Percentiles rank a stretch among this genome's conserved stretches.
Conservation (phyloP, 2,888 invertebrate genomes). For the Anoplius nigerrimus region DNA sequence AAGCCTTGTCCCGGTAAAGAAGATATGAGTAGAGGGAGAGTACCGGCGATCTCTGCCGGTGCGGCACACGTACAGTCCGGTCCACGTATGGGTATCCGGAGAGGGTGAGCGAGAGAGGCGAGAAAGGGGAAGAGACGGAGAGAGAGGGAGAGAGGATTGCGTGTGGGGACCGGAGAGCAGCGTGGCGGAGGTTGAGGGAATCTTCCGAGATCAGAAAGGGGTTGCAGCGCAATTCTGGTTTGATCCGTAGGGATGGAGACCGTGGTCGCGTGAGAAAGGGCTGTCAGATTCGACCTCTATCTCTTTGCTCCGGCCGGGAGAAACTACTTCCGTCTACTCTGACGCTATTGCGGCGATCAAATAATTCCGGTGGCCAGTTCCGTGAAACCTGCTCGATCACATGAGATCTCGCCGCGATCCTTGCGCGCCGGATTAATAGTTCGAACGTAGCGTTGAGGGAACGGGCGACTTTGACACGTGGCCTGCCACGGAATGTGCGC, state of each 20-base stretch:
- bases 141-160: constrained; percentile 53
- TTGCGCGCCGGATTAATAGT: too few species aligned
- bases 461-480: too few species aligned
- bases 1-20: constrained; percentile 54
- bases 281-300: constrained; percentile 69
- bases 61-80: neutral
- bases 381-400: neutral
- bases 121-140: constrained; percentile 15
- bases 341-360: neutral
- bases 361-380: constrained; percentile 1
- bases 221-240: constrained; percentile 73
- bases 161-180: constrained; percentile 38
- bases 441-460: too few species aligned
- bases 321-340: constrained; percentile 14
- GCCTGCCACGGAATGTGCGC: too few species aligned
- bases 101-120: constrained; percentile 16
- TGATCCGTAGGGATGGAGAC: constrained; percentile 66
- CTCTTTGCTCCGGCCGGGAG: constrained; percentile 18
- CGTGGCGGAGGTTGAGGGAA: constrained; percentile 57
- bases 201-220: constrained; percentile 70
- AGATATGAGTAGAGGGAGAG: constrained; percentile 6
- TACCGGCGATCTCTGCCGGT: neutral
- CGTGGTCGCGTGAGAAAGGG: constrained; percentile 72
- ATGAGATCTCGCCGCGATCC: too few species aligned
- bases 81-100: neutral